These are phyloP conservation scores for Seison nebaliae DNA, from an alignment of 1,140 invertebrate genomes.

Conservation along the genomic window DNA sequence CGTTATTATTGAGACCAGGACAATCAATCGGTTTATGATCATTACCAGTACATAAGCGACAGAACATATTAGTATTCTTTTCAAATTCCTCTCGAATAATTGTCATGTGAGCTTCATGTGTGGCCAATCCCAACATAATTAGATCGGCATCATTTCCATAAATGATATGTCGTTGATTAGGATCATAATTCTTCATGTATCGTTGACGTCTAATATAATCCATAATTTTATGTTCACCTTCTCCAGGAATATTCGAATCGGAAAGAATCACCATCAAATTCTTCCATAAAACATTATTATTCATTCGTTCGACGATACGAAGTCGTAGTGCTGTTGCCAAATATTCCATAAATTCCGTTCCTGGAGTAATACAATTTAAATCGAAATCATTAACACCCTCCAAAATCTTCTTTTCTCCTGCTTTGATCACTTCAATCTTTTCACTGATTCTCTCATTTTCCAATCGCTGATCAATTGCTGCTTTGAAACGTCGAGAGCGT, in stretches of 20 bases:
- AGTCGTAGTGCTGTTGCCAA: constrained; percentile 75
- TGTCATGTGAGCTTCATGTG: constrained; percentile 93
- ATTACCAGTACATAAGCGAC: constrained; percentile 77
- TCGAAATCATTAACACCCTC: constrained; percentile 68
- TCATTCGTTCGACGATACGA: constrained; percentile 73
- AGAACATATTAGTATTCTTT: constrained; percentile 74
- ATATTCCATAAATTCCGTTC: constrained; percentile 86
- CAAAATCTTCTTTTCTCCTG: constrained; percentile 35
- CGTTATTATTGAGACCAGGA: constrained; percentile 36
- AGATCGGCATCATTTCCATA: constrained; percentile 70
- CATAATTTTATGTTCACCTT: constrained; percentile 99
- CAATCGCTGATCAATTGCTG: constrained; percentile 79
- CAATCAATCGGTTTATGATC: constrained; percentile 91
- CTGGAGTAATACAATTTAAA: constrained; percentile 92
- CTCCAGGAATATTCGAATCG: constrained; percentile 89
- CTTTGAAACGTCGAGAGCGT: constrained; percentile 70
- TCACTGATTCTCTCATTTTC: too few species aligned
- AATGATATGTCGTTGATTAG: constrained; percentile 81
- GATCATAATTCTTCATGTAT: constrained; percentile 76
- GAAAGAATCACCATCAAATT: constrained; percentile 75
- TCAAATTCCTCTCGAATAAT: constrained; percentile 75
- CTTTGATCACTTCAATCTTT: constrained; percentile 51
- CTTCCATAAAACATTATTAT: constrained; percentile 78
- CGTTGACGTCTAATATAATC: constrained; percentile 84
- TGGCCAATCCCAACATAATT: constrained; percentile 86